These are phyloP conservation scores for Eulacestoma nigropectus DNA, from an alignment of 2,113 vertebrate species.

Conservation along the genomic window DNA sequence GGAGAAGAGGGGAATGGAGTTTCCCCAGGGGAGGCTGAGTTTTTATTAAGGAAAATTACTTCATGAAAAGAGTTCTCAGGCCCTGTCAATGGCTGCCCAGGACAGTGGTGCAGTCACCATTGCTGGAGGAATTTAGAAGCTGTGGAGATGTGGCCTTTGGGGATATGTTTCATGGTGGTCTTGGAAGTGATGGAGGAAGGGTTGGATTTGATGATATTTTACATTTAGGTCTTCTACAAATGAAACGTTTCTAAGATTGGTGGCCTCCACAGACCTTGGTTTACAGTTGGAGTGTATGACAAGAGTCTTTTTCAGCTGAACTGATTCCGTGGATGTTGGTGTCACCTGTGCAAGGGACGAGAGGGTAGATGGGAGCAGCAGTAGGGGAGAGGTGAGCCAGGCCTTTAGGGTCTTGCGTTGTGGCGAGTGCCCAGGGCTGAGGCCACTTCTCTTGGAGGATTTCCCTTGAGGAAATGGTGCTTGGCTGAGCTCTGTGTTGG, in stretches of 20 bases:
- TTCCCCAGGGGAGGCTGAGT: rapidly evolving
- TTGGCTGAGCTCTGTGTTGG: neutral
- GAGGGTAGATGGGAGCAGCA: too few relatives aligned
- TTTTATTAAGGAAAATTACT: neutral
- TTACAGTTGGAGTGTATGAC: neutral
- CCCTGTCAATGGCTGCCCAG: neutral
- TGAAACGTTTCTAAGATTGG: rapidly evolving
- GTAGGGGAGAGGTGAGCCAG: too few relatives aligned
- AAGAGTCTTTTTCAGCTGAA: neutral
- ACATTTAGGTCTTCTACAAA: neutral
- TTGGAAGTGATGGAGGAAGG: rapidly evolving
- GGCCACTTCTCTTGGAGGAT: neutral
- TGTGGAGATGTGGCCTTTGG: too few relatives aligned
- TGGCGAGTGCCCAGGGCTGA: rapidly evolving
- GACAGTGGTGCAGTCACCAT: neutral
- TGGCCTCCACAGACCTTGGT: neutral
- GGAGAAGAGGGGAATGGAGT: too few relatives aligned
- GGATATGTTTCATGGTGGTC: too few relatives aligned
- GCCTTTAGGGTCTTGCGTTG: too few relatives aligned
- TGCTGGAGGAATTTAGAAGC: neutral
- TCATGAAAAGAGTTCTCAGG: too few relatives aligned
- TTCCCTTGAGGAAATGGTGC: neutral
- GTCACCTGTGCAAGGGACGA: neutral
- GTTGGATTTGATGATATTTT: neutral
- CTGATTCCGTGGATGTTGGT: neutral